Evolutionary conservation across 2,797 vertebrate species (phyloP).

Genomic region (Gobio occitaniae): DNA sequence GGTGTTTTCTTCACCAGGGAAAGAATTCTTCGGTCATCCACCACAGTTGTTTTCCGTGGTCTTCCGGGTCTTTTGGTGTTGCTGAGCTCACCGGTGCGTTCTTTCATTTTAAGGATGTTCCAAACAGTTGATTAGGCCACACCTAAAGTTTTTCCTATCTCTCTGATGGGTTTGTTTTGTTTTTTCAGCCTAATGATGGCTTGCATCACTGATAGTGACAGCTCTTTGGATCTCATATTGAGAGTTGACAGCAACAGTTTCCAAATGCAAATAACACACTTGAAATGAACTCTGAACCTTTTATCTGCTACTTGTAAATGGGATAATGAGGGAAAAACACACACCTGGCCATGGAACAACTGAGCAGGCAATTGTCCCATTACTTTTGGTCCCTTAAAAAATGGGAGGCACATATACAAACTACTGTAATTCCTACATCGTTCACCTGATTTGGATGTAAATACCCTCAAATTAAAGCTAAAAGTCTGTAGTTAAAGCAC

Average conservation of each 20-base stretch:
- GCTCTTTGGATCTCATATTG: slow-evolving; percentile 51
- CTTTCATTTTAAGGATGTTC: slow-evolving; percentile 38
- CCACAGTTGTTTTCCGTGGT: slow-evolving; percentile 59
- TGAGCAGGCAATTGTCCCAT: no score
- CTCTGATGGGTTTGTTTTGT: slow-evolving; percentile 36
- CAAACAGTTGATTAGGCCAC: slow-evolving; percentile 52
- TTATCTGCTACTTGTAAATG: no score
- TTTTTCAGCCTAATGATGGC: not conserved
- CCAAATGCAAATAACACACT: no score
- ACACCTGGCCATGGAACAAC: no score
- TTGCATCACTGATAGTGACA: slow-evolving; percentile 44
- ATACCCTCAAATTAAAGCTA: no score
- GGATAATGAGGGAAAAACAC: no score
- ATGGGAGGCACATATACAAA: no score
- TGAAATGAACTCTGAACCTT: no score
- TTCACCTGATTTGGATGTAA: no score
- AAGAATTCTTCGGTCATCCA: slow-evolving; percentile 54
- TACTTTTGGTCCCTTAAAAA: no score
- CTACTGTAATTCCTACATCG: no score
- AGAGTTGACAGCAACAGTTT: slow-evolving; percentile 31
- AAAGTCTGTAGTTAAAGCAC: no score
- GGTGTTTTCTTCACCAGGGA: slow-evolving; percentile 51
- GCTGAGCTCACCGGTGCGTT: slow-evolving; percentile 48
- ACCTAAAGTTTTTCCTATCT: slow-evolving; percentile 35
- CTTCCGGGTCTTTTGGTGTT: slow-evolving; percentile 56